Evolutionary conservation across 1,140 invertebrate species (phyloP).

Genomic region (Planococcus citri): DNA sequence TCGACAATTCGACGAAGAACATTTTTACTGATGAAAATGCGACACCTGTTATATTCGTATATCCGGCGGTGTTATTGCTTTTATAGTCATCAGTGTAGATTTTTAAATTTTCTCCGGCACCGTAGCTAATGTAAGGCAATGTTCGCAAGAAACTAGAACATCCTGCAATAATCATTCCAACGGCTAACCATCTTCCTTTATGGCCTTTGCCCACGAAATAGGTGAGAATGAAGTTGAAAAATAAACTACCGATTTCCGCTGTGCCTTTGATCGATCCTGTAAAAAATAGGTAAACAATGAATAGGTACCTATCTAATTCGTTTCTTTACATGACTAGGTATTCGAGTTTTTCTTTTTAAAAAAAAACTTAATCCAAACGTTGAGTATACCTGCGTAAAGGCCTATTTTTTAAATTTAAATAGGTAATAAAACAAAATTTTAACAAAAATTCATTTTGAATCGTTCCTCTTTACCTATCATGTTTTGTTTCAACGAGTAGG

Average conservation of each 20-base stretch:
- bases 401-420: neutral
- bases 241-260: conserved; percentile 27
- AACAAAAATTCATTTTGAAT: too few species aligned
- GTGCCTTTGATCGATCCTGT: conserved; percentile 25
- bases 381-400: neutral
- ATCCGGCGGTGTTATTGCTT: neutral
- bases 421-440: too few species aligned
- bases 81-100: conserved; percentile 45
- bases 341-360: too few species aligned
- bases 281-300: neutral
- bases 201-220: conserved; percentile 56
- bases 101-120: conserved; percentile 52
- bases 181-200: conserved; percentile 54
- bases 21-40: too few species aligned
- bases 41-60: too few species aligned
- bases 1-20: too few species aligned
- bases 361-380: neutral
- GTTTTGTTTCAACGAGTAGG: too few species aligned
- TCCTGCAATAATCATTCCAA: conserved; percentile 54
- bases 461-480: too few species aligned
- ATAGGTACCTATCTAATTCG: neutral
- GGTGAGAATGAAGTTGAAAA: conserved; percentile 37
- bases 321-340: too few species aligned
- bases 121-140: conserved; percentile 58
- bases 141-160: conserved; percentile 54